phyloP scores from a whole-genome alignment of 2,888 invertebrate species.

The Vesta saturnalis region DNA sequence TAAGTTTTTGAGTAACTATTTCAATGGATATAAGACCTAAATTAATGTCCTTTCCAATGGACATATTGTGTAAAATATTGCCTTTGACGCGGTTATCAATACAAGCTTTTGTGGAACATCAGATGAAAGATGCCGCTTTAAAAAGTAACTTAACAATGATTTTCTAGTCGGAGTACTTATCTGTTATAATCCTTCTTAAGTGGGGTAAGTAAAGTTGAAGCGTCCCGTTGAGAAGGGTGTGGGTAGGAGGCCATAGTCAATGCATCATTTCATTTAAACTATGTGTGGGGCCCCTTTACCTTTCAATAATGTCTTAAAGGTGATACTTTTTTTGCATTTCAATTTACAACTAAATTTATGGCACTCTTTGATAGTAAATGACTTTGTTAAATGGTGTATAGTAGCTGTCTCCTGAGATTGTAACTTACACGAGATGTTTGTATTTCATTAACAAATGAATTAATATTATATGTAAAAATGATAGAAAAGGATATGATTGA shows the following conservation, averaged over 20 bases:
- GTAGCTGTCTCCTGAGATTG: background rate
- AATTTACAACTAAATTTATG: slow-evolving; percentile 7
- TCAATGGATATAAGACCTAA: slow-evolving; percentile 22
- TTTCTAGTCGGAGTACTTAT: slow-evolving; percentile 40
- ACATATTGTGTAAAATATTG: slow-evolving; percentile 45
- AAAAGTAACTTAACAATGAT: slow-evolving; percentile 37
- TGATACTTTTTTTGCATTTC: slow-evolving; percentile 22
- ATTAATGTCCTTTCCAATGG: slow-evolving; percentile 40
- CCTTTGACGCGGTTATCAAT: slow-evolving; percentile 50
- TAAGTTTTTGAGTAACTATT: slow-evolving; percentile 18
- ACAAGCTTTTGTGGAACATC: slow-evolving; percentile 25
- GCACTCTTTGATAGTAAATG: background rate
- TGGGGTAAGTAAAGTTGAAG: slow-evolving; percentile 38
- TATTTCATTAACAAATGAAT: background rate
- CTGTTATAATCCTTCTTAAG: slow-evolving; percentile 42
- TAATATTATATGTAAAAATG: background rate
- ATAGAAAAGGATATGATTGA: background rate
- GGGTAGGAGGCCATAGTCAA: slow-evolving; percentile 38
- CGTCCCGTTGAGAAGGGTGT: slow-evolving; percentile 41
- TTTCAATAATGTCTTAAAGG: slow-evolving; percentile 21
- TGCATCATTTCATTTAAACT: slow-evolving; percentile 24
- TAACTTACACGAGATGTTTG: no score
- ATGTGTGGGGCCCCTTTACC: slow-evolving; percentile 33
- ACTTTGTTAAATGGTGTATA: background rate
- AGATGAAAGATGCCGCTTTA: slow-evolving; percentile 37